Evolutionary conservation across 2,113 vertebrate genomes (phyloP).

Genomic region (Oryzias javanicus): DNA sequence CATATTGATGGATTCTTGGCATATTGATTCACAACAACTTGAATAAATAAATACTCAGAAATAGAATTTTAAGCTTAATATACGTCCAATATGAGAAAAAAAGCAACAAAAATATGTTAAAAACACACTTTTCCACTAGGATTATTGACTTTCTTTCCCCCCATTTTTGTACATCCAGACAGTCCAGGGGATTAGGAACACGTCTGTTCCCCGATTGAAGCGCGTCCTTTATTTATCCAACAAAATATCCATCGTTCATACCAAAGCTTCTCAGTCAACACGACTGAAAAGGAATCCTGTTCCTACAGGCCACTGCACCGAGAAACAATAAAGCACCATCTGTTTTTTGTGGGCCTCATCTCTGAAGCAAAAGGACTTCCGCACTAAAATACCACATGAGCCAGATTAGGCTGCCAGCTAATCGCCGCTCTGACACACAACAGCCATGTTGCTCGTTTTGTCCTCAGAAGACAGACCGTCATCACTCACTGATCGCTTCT

Average conservation of each 20-base stretch:
- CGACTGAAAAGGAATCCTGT: slow-evolving; percentile 39
- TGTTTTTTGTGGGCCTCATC: slow-evolving; percentile 49
- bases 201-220: slow-evolving; percentile 1
- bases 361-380: slow-evolving; percentile 53
- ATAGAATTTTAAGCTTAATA: too few species aligned
- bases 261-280: slow-evolving; percentile 13
- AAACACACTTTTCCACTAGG: too few species aligned
- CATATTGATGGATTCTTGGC: too few species aligned
- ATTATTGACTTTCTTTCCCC: slow-evolving; percentile 30
- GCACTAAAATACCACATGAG: slow-evolving; percentile 71
- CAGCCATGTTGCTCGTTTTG: slow-evolving; percentile 29
- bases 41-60: too few species aligned
- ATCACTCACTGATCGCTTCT: slow-evolving; percentile 21
- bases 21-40: too few species aligned
- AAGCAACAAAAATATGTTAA: too few species aligned
- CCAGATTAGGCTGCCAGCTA: slow-evolving; percentile 68
- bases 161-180: slow-evolving; percentile 7
- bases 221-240: too few species aligned
- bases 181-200: slow-evolving; percentile 26
- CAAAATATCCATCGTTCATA: neutral
- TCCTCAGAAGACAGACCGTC: slow-evolving; percentile 34
- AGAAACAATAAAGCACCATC: slow-evolving; percentile 69
- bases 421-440: slow-evolving; percentile 42
- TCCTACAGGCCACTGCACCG: slow-evolving; percentile 29
- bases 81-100: too few species aligned